These are phyloP conservation scores for Trichoplax adhaerens DNA, from an alignment of 37 sponge, comb jelly and placozoan genomes.

Conservation along the genomic window DNA sequence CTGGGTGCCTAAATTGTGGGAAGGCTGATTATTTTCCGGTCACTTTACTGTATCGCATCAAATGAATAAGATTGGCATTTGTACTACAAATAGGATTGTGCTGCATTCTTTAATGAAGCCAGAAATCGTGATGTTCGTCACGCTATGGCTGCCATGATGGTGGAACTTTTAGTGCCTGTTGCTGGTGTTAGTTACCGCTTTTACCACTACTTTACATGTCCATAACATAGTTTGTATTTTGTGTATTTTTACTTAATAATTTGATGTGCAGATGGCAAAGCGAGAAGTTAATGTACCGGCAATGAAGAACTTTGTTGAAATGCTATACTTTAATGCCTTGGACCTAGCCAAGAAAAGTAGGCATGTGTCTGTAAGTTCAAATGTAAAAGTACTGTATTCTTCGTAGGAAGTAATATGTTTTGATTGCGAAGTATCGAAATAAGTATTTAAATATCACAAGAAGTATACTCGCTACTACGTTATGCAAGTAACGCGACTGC, in stretches of 20 bases:
- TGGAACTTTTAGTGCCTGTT: constrained; percentile 82
- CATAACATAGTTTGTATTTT: not conserved
- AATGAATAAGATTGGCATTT: too few species aligned
- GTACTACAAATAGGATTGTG: constrained; percentile 43
- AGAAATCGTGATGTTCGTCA: constrained; percentile 36
- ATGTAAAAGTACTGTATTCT: not conserved
- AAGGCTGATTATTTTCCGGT: too few species aligned
- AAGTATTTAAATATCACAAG: too few species aligned
- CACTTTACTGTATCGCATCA: too few species aligned
- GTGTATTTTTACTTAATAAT: not conserved
- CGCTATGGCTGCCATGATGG: constrained; percentile 58
- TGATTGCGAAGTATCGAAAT: too few species aligned
- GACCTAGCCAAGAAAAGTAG: constrained; percentile 50
- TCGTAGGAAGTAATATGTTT: too few species aligned
- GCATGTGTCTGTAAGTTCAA: constrained; percentile 16
- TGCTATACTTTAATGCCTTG: constrained; percentile 49
- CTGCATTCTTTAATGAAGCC: constrained; percentile 48
- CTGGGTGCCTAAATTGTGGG: too few species aligned
- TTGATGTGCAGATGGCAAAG: constrained; percentile 18
- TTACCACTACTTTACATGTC: too few species aligned
- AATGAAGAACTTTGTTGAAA: constrained; percentile 70
- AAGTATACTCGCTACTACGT: too few species aligned
- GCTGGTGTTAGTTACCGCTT: constrained; percentile 34
- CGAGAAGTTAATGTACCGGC: constrained; percentile 77
- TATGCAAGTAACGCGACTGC: too few species aligned